phyloP scores from a whole-genome alignment of 2,888 invertebrate genomes.

The Sympetrum striolatum region DNA sequence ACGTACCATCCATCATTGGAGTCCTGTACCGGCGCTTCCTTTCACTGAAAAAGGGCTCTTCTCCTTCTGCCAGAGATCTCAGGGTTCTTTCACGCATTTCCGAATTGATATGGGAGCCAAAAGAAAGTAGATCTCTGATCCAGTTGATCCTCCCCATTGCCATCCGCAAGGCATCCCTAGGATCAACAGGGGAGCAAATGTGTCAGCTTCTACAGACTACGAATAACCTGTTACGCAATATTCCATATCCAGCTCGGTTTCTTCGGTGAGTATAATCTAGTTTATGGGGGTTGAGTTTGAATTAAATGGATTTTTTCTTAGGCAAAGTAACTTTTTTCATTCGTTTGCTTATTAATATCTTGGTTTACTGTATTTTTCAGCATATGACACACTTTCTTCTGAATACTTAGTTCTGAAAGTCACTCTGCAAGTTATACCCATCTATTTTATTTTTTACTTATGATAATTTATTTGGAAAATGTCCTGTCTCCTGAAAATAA shows the following conservation, averaged over 20 bases:
- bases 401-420: too few relatives aligned
- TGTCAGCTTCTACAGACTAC: constrained; percentile 75
- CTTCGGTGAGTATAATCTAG: background rate
- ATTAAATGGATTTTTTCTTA: background rate
- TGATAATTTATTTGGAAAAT: too few relatives aligned
- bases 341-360: too few relatives aligned
- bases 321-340: too few relatives aligned
- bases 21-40: constrained; percentile 67
- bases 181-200: constrained; percentile 72
- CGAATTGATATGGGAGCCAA: constrained; percentile 72
- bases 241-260: constrained; percentile 54
- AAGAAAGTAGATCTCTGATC: constrained; percentile 73
- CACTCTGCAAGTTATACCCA: too few relatives aligned
- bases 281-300: background rate
- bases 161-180: constrained; percentile 68
- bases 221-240: constrained; percentile 75
- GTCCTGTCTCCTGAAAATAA: too few relatives aligned
- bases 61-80: constrained; percentile 73
- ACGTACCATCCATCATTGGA: constrained; percentile 74
- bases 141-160: constrained; percentile 75
- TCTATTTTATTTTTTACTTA: too few relatives aligned
- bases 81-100: constrained; percentile 78
- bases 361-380: too few relatives aligned
- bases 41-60: constrained; percentile 61
- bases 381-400: too few relatives aligned